Conservation (phyloP, 2,888 invertebrate species). For the Formica aserva region DNA sequence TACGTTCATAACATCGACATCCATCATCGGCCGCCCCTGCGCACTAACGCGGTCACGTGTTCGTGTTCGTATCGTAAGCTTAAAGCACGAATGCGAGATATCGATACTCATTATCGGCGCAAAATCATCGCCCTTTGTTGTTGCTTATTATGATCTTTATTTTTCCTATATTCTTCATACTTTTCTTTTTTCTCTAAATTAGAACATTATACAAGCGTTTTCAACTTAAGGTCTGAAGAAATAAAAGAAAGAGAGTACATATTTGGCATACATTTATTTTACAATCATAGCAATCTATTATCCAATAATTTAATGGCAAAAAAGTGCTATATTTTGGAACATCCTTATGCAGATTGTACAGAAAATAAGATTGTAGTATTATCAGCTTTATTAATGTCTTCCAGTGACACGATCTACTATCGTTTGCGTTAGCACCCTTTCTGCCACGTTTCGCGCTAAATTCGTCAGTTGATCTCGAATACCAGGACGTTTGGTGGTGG, state of each 20-base stretch:
- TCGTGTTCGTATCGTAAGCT: slow-evolving; percentile 17
- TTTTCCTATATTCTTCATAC: no score
- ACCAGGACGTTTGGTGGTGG: slow-evolving; percentile 78
- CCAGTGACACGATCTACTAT: slow-evolving; percentile 80
- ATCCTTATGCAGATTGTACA: not conserved
- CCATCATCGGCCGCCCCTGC: slow-evolving; percentile 61
- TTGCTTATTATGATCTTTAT: no score
- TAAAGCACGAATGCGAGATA: not conserved
- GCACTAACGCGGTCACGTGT: slow-evolving; percentile 65
- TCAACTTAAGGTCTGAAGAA: no score
- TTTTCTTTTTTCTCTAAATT: no score
- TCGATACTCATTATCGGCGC: slow-evolving; percentile 7
- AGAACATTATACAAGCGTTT: no score
- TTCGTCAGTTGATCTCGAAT: slow-evolving; percentile 78
- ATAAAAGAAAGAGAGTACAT: not conserved
- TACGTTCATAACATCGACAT: slow-evolving; percentile 50
- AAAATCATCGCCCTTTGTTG: not conserved
- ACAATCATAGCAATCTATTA: not conserved
- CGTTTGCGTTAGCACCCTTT: slow-evolving; percentile 78
- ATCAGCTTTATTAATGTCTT: slow-evolving; percentile 55
- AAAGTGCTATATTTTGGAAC: slow-evolving; percentile 8
- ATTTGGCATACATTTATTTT: not conserved
- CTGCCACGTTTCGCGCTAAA: slow-evolving; percentile 79
- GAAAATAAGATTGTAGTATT: not conserved
- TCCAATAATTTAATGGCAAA: not conserved